A percentile compares a stretch with the other conserved stretches of the same genome.
Evolutionary conservation across 1,140 invertebrate species (phyloP).

Genomic region (Drosophila sturtevanti): DNA sequence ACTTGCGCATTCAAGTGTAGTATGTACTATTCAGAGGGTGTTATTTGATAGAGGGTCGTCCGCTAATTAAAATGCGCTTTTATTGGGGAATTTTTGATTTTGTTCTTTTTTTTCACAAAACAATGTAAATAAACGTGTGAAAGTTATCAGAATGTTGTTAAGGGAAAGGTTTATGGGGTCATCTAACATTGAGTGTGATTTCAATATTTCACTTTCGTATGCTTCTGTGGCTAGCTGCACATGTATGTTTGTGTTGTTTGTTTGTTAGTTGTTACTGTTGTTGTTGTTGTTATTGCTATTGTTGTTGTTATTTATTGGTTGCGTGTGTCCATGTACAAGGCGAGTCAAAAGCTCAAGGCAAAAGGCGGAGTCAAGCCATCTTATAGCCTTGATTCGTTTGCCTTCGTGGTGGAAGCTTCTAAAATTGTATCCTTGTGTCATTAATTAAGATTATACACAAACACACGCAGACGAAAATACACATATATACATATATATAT

Average conservation of each 20-base stretch:
- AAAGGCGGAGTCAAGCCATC: conserved; percentile 7
- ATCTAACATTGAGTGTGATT: background rate
- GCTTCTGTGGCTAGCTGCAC: background rate
- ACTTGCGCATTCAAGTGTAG: conserved; percentile 18
- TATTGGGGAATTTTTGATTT: background rate
- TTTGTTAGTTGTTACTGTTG: background rate
- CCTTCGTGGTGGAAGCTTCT: conserved; percentile 10
- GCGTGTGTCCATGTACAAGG: conserved; percentile 6
- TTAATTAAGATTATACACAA: conserved; percentile 16
- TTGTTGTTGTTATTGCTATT: background rate
- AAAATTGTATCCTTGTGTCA: conserved; percentile 24
- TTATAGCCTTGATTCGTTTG: conserved; percentile 13
- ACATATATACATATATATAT: background rate
- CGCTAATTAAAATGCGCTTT: conserved; percentile 19
- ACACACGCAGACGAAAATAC: background rate
- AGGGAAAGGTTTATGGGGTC: background rate
- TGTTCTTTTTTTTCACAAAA: background rate
- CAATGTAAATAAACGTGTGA: background rate
- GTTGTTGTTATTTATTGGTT: background rate
- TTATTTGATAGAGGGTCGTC: background rate
- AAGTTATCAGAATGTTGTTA: background rate
- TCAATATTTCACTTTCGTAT: background rate
- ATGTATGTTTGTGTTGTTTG: conserved; percentile 5
- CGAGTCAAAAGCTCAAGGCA: conserved; percentile 13
- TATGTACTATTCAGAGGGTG: background rate